Evolutionary conservation across 37 sponge, comb jelly and placozoan genomes (phyloP), one percentile per base, ranked within the genome.

Genomic region (Aphrocallistes beatrix): DNA sequence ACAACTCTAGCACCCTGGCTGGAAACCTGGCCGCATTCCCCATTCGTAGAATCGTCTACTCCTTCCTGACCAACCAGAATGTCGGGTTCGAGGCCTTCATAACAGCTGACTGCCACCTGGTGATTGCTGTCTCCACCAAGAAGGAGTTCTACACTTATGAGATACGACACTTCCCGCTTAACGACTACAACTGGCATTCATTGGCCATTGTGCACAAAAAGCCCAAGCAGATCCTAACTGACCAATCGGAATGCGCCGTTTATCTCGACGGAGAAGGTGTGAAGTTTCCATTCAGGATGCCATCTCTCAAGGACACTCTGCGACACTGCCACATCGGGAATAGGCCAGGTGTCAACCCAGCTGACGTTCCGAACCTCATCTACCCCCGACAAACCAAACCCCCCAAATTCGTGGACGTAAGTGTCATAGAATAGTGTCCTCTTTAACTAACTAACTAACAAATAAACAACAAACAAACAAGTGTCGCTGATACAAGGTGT

Each of bases 361-460:
- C 75, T 19, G 75, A 60, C n/a, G 75, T 60, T 28, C 75, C 75
- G 3, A 60, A 60, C 75, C 75, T 60, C 21, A 60, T 60, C 8
- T 60, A 60, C 75, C 75, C 75, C 3, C 75, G 75, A 21, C 75
- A 60, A 28, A 60, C 75, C 75, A 60, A 60, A 60, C 75, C 75
- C 10, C 75, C 10, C 75, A 60, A 60, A 13, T 60, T 60, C 21
- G 10, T 30, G 3, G 75, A 60, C 28, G 75, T 60, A 60, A 60
- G 13, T 21, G 13, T 21, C 17, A 21, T 47, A 47, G 49, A 47
- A 47, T 47, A 47, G n/a, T n/a, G n/a, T n/a, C n/a, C n/a, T n/a
- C n/a, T n/a, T n/a, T n/a, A n/a, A n/a, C n/a, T n/a, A n/a, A n/a
- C n/a, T n/a, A n/a, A n/a, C n/a, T n/a, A n/a, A n/a, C n/a, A n/a